Base-by-base conservation (phyloP, 2,113 vertebrate species). In the Pollachius pollachius region DNA sequence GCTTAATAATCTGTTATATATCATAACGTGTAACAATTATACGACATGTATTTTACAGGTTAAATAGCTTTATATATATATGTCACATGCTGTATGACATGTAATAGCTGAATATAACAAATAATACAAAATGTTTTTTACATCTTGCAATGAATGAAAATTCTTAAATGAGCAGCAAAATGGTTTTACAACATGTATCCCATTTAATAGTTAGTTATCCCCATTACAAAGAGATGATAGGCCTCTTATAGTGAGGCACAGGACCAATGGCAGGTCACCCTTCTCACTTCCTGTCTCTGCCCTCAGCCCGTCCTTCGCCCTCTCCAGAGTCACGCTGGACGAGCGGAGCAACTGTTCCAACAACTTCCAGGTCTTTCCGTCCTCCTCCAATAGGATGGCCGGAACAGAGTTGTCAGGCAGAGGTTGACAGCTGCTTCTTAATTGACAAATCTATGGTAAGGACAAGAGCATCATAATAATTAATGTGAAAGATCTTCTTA, bases 191-290 rank as follows among this genome's bases (percentile, higher is more conserved):
- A n/a, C n/a, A n/a, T 23, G 23, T 23, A 23, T 23, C 23, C 23
- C 23, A 23, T 23, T 23, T 23, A 23, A 23, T 23, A 23, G 23
- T 23, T 23, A 23, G 23, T 23, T 2, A 23, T 23, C 23, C 23
- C 23, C 80, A 37, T 68, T 76, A 68, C 76, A 79, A 67, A 97
- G 84, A 52, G 87, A 77, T 52, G 72, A 59, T 71, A 97, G 74
- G 17, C 96, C 95, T 15, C 70, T 87, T 60, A 94, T 19, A 11
- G 89, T 88, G 69, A 96, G 85, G 4, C 89, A 89, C 27, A 98
- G 91, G 64, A 95, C 63, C 3, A 94, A 67, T 0, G 88, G 91
- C 30, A 77, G 78, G 65, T 89, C 71, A 5, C 72, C 62, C 0
- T 86, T 76, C 0, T 80, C 57, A 54, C 75, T 66, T 41, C 1